Base-by-base conservation (phyloP, 2,888 invertebrate species). In the Cancer borealis region DNA sequence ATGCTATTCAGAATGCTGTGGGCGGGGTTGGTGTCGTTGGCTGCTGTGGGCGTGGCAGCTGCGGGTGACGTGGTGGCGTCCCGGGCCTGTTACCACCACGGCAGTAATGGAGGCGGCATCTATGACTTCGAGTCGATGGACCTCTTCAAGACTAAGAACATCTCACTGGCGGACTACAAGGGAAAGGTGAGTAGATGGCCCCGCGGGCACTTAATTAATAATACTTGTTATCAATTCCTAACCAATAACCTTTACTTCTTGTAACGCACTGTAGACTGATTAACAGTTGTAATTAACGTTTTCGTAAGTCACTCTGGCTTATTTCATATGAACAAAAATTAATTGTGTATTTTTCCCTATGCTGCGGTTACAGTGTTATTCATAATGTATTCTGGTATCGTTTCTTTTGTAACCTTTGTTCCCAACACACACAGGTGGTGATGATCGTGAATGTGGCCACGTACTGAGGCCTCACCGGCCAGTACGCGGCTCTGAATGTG, bases 401-500 rank as follows among this genome's bases (percentile, higher is more conserved):
- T 21, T 39, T 39, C 39, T 39, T 39, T 2, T 39, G 39, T 39
- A 39, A 39, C 39, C 39, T 84, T 14, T 17, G 21, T 73, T 30
- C 39, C 10, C 39, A 8, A 10, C 39, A 8, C 39, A 8, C 17
- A 46, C 60, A 96, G 96, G 96, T 96, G 45, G 96, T 97, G 92
- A 96, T 97, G 94, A 96, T 97, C 17, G 97, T 96, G 89, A 97
- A 97, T 95, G 97, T 97, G 79, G 97, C 97, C 46, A 97, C 97
- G 93, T 97, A 96, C 97, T 97, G 97, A 97, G 96, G 96, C 49
- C 96, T 96, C 95, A 97, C 97, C 88, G 96, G 96, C 95, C 97
- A 97, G 96, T 97, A 97, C 96, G 96, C 96, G 95, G 96, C 96
- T 95, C 96, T 97, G 96, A 97, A 97, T 97, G 97, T 97, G 97